These are phyloP conservation scores for Amphiura filiformis DNA, from an alignment of 35 echinoderm and acorn worm genomes.

Conservation along the genomic window DNA sequence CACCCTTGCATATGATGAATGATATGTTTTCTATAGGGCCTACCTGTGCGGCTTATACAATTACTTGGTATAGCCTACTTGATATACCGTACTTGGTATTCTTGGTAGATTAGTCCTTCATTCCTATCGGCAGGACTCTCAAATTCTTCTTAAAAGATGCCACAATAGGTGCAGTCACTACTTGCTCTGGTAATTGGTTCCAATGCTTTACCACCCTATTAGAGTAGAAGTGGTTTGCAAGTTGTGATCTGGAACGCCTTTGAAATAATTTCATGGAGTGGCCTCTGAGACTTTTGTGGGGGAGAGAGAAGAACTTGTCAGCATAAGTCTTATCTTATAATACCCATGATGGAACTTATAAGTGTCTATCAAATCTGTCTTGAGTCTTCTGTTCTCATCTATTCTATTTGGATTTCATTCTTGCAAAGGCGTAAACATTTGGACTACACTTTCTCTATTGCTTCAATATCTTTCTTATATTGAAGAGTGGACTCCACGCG, in stretches of 20 bases:
- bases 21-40: no score
- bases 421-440: not conserved
- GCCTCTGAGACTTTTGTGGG: not conserved
- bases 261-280: not conserved
- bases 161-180: not conserved
- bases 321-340: not conserved
- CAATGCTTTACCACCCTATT: slow-evolving; percentile 11
- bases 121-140: slow-evolving; percentile 25
- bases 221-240: not conserved
- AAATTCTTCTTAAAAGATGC: not conserved
- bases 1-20: no score
- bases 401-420: not conserved
- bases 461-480: not conserved
- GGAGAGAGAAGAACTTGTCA: not conserved
- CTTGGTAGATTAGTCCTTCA: slow-evolving; percentile 26
- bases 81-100: slow-evolving; percentile 34
- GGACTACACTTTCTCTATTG: not conserved
- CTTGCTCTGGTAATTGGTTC: not conserved
- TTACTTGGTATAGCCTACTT: no score
- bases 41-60: no score
- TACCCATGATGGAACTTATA: not conserved
- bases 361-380: not conserved
- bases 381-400: not conserved
- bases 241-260: not conserved
- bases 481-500: not conserved